Base-by-base conservation (phyloP, 2,113 vertebrate genomes). In the Mellivora capensis region DNA sequence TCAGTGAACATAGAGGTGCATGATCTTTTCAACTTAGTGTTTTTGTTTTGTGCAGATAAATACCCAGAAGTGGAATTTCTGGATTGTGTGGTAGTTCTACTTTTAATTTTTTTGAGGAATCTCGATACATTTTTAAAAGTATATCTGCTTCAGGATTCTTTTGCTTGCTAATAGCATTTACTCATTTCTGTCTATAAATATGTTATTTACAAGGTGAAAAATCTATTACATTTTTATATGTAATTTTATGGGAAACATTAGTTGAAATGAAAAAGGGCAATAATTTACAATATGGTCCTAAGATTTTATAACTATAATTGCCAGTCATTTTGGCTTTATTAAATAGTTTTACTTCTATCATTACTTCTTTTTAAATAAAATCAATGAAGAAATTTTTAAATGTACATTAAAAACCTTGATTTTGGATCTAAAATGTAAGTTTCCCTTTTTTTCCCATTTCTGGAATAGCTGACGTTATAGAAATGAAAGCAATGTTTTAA, bases 321-420 rank as follows among this genome's bases (percentile, higher is more conserved):
- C 59, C 4, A 79, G 39, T 42, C 42, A 64, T 84, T 74, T 57
- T 52, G 42, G 12, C 54, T 93, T 90, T 76, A 76, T 62, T 88
- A 89, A 74, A 59, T 81, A 67, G 12, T 69, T 96, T 94, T 76
- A 90, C 88, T 95, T 93, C 13, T 72, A 79, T 85, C 87, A 17
- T 59, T 86, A 13, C 12, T 72, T 94, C 42, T 85, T 82, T 92
- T 57, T 69, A 90, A 74, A 47, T 80, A 86, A 44, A 97, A 93
- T 93, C 31, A 86, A 8, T 86, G 83, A 91, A 62, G 62, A 90
- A 86, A 90, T 10, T 90, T 85, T 67, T 52, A 94, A 77, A 49
- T 90, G 6, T 57, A 69, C 4, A n/a, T 42, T 5, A 76, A 76
- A 91, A 69, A 7, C 15, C 27, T n/a, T 79, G 52, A 71, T 62